These are phyloP conservation scores for Solen grandis DNA, from an alignment of 1,140 invertebrate genomes.

Conservation along the genomic window DNA sequence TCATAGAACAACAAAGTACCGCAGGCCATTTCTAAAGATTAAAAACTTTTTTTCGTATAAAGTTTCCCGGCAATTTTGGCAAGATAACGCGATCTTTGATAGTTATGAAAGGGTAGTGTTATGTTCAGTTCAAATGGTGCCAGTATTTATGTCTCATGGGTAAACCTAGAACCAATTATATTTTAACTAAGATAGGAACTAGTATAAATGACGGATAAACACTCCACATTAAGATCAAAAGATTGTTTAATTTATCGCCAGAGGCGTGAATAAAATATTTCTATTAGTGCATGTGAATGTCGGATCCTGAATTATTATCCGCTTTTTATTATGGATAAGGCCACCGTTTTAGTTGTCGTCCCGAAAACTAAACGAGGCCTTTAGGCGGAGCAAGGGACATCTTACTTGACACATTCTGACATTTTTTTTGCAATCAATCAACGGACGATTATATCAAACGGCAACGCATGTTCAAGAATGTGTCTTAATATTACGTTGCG, in stretches of 20 bases:
- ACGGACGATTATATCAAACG: too few species aligned
- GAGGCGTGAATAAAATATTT: slow-evolving; percentile 39
- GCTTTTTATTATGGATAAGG: too few species aligned
- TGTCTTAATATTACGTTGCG: too few species aligned
- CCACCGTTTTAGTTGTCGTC: too few species aligned
- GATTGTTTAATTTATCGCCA: slow-evolving; percentile 46
- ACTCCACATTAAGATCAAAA: slow-evolving; percentile 56
- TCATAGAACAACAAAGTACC: too few species aligned
- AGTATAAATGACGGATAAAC: slow-evolving; percentile 46
- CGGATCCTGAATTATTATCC: too few species aligned
- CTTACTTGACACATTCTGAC: too few species aligned
- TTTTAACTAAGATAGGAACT: slow-evolving; percentile 5
- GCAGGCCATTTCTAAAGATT: slow-evolving; percentile 15
- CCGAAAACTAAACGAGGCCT: too few species aligned
- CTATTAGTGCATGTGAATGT: too few species aligned
- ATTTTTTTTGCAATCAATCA: too few species aligned
- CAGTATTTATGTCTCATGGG: slow-evolving; percentile 7
- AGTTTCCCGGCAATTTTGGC: slow-evolving; percentile 43
- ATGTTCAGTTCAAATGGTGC: slow-evolving; percentile 39
- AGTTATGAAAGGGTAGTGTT: slow-evolving; percentile 1
- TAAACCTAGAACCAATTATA: slow-evolving; percentile 46
- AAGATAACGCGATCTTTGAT: slow-evolving; percentile 27
- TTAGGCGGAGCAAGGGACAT: too few species aligned
- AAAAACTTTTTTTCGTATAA: slow-evolving; percentile 46
- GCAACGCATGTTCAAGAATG: too few species aligned